phyloP scores from a whole-genome alignment of 2,888 invertebrate genomes.

The Drosophila barbarae region DNA sequence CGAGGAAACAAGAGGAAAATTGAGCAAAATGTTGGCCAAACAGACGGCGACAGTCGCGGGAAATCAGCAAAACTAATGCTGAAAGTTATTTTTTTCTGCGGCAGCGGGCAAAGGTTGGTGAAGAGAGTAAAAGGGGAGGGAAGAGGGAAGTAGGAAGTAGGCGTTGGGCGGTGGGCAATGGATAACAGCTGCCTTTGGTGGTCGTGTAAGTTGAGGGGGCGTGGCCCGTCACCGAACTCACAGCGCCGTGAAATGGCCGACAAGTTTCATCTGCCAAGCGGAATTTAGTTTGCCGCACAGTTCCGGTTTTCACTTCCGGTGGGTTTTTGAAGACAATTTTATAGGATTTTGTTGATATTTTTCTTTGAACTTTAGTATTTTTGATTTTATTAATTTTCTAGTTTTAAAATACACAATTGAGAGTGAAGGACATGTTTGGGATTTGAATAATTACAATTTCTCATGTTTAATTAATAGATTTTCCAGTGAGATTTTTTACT shows the following conservation, averaged over 20 bases:
- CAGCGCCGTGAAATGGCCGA: conserved; percentile 67
- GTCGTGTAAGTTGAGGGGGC: conserved; percentile 47
- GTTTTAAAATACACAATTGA: not conserved
- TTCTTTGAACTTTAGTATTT: not conserved
- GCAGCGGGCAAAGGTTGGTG: not conserved
- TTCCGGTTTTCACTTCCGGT: conserved; percentile 23
- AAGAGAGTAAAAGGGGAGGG: not conserved
- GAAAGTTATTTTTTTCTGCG: conserved; percentile 49
- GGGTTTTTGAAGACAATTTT: not conserved
- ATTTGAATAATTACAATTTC: not conserved
- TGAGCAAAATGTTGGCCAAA: conserved; percentile 32
- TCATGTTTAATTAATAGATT: not conserved
- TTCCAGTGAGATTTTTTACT: too few species aligned
- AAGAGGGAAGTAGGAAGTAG: not conserved
- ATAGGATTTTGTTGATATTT: not conserved
- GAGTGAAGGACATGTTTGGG: not conserved
- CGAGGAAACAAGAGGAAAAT: conserved; percentile 32
- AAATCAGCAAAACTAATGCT: conserved; percentile 69
- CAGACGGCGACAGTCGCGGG: conserved; percentile 49
- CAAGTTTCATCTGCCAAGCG: conserved; percentile 54
- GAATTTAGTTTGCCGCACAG: conserved; percentile 35
- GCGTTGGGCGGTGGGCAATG: not conserved
- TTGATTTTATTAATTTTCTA: not conserved
- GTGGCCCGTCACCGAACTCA: conserved; percentile 46
- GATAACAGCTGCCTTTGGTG: conserved; percentile 50